Evolutionary conservation across 1,140 invertebrate species (phyloP), one percentile per base, ranked within the genome.

Genomic region (Drosophila oshimai): DNA sequence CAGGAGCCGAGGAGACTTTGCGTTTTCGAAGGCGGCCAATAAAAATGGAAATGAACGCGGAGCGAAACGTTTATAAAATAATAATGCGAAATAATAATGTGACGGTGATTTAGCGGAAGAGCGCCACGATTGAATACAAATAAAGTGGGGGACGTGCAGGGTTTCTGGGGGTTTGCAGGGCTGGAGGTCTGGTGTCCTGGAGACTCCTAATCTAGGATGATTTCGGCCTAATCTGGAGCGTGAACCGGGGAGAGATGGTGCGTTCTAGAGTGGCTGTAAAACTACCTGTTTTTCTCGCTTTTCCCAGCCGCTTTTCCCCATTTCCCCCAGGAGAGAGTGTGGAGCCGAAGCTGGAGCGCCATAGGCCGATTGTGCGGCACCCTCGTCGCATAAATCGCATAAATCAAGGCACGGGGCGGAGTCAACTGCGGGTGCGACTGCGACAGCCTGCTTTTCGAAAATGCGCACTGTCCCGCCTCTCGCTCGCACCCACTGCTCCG

Each of bases 61-160:
- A 68, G 70, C 68, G 58, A 69, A 86, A 87, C 81, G 87, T 79
- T 89, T 89, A 80, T 87, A 89, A 89, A 89, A 89, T 89, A 89
- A 84, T 89, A 89, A 89, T 89, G 74, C 68, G 75, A 89, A 88
- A 88, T 87, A 89, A 88, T 88, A 88, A 88, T 88, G 83, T 84
- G 83, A 79, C 77, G 87, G 87, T 88, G 88, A 90, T 90, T 90
- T 90, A 90, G 77, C 72, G 81, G 83, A 87, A 89, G 53, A 84
- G 76, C 75, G 75, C 70, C 88, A 71, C 88, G 73, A 89, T 90
- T 90, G 88, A 90, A 90, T 89, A 89, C 83, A 89, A 90, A 90
- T 90, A 87, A 87, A 87, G 69, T 62, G 26, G 60, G 39, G 51
- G 28, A 20, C 33, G 67, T 37, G 22, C 6, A 45, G 15, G 28